A percentile compares a stretch with the other conserved stretches of the same genome.
Evolutionary conservation across 2,797 vertebrate genomes (phyloP).

Genomic region (Aphelocoma californica): DNA sequence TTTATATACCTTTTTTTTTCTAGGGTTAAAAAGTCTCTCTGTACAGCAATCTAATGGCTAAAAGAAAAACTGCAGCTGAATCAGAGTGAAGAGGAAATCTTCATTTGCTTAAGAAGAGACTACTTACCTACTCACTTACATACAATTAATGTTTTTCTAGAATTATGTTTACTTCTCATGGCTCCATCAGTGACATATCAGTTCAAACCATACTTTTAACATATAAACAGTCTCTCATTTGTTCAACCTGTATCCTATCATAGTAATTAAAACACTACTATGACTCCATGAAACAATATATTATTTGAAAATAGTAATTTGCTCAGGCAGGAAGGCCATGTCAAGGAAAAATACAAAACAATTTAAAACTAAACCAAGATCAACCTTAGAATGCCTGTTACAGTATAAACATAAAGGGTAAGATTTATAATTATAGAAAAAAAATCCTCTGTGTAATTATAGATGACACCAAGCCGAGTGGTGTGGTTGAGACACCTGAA

Average conservation of each 20-base stretch:
- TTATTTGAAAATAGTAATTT: background rate
- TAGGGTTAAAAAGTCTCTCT: background rate
- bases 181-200: background rate
- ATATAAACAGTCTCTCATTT: background rate
- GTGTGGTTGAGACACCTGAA: background rate
- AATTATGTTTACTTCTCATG: background rate
- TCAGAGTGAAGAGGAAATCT: background rate
- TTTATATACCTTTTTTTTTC: background rate
- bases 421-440: background rate
- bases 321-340: background rate
- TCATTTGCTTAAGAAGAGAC: background rate
- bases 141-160: background rate
- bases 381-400: background rate
- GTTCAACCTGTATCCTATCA: background rate
- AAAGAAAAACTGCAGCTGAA: background rate
- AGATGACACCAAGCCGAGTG: accelerated
- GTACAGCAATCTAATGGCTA: background rate
- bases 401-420: accelerated
- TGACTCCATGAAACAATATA: background rate
- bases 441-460: background rate
- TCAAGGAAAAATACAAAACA: background rate
- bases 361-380: background rate
- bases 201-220: background rate
- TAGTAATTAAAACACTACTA: background rate
- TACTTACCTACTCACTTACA: background rate